Base-by-base conservation (phyloP, 2,797 vertebrate genomes). In the Cheirogaleus major region DNA sequence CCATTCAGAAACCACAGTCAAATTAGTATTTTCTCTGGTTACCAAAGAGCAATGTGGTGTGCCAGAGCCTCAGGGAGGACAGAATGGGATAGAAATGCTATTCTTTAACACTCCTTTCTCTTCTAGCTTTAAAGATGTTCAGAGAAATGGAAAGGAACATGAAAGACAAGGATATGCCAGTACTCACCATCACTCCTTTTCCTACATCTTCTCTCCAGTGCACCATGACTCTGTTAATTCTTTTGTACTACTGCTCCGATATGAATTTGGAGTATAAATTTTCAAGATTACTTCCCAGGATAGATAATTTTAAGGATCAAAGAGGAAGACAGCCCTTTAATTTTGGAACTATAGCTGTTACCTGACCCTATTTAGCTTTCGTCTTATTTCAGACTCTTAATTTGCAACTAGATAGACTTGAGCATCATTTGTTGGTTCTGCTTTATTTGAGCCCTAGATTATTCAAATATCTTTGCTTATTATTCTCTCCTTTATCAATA, bases 351-450 rank as follows among this genome's bases (percentile, higher is more conserved):
- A 35, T 45, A 25, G 32, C 35, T 90, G 32, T 18, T 43, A 27
- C 23, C 67, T 85, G 67, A 78, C 9, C 88, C 80, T 63, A 78
- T 70, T 73, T 86, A 81, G 38, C 32, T 35, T 95, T 89, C 41
- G 35, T 79, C 30, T 70, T 75, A 75, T 50, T 86, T 22, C 43
- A 96, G 43, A 79, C 57, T 9, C 50, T 59, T 65, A 48, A 63
- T 96, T 96, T 96, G 9, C 57, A 82, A 50, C 30, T 92, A 30
- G 61, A 82, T 69, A 92, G 38, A 83, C 27, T 79, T 93, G 32
- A 91, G 41, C 23, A 63, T 86, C n/a, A 52, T 73, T 78, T 90
- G 50, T 45, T 25, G 50, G 3, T 79, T 97, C 52, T 88, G 30
- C 67, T 93, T 91, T 87, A 89, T 81, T 76, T 65, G 63, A 59